Conservation (phyloP, 2,888 invertebrate species). For the Brachynemurus nebulosus region DNA sequence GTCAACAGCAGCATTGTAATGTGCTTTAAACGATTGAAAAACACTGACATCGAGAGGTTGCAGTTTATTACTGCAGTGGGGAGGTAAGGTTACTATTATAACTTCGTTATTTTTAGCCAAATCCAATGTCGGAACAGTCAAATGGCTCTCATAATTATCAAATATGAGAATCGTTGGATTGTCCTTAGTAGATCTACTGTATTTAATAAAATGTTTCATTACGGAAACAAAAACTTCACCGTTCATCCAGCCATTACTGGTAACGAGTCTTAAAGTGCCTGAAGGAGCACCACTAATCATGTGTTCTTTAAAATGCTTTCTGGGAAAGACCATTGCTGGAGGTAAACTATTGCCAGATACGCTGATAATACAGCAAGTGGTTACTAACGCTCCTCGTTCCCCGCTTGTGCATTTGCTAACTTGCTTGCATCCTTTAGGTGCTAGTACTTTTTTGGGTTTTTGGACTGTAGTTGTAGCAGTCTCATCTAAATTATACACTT, state of each 20-base stretch:
- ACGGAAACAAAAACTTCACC: conserved; percentile 14
- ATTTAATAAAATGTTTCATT: conserved; percentile 16
- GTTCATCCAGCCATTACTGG: conserved; percentile 18
- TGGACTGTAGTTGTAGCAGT: too few species aligned
- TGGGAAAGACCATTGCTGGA: conserved; percentile 16
- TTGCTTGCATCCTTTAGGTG: too few species aligned
- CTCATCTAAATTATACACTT: too few species aligned
- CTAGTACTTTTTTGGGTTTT: too few species aligned
- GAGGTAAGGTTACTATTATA: background rate
- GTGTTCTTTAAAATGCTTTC: conserved; percentile 14
- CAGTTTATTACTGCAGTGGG: background rate
- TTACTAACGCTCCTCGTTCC: too few species aligned
- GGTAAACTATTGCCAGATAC: conserved; percentile 16
- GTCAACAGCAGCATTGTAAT: background rate
- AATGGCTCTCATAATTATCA: conserved; percentile 20
- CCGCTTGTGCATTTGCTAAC: too few species aligned
- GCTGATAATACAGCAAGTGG: conserved; percentile 14
- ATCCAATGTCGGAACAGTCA: conserved; percentile 13
- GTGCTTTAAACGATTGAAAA: background rate
- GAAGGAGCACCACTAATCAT: conserved; percentile 17
- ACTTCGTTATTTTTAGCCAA: conserved; percentile 14
- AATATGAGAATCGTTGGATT: conserved; percentile 13
- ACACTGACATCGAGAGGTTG: background rate
- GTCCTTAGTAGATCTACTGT: conserved; percentile 9
- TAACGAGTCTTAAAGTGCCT: conserved; percentile 18